Conservation (phyloP, 2,888 invertebrate species). For the Rhingia rostrata region DNA sequence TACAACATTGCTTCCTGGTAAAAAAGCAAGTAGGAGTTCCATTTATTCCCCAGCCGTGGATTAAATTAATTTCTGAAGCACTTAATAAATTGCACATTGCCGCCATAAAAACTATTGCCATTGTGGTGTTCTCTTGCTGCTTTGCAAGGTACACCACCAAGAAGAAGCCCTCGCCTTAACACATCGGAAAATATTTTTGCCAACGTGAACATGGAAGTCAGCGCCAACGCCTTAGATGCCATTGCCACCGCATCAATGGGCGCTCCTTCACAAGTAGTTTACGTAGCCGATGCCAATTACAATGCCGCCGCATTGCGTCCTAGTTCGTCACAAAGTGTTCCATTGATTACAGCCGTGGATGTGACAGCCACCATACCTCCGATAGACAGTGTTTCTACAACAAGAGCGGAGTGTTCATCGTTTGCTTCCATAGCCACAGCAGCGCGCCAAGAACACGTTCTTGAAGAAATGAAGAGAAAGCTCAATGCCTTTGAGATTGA, state of each 20-base stretch:
- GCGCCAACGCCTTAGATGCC: not conserved
- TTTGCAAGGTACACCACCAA: conserved; percentile 3
- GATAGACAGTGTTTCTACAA: too few relatives aligned
- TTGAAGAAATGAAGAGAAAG: not conserved
- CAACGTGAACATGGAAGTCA: not conserved
- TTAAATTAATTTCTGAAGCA: not conserved
- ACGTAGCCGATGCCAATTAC: not conserved
- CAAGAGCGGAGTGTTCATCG: not conserved
- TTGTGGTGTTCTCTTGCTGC: not conserved
- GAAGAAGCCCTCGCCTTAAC: conserved; percentile 2
- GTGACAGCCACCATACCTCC: not conserved
- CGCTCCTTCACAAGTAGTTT: not conserved
- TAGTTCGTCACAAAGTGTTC: not conserved
- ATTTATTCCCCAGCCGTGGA: too few relatives aligned
- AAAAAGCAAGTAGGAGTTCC: too few relatives aligned
- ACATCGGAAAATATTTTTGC: not conserved
- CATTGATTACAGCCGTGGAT: not conserved
- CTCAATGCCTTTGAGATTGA: conserved; percentile 2
- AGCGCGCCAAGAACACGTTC: not conserved
- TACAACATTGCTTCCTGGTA: too few relatives aligned
- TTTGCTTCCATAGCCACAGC: not conserved
- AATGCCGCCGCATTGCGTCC: not conserved
- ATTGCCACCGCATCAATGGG: conserved; percentile 6
- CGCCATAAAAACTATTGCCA: not conserved
- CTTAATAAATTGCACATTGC: not conserved